These are phyloP conservation scores for Danio kyathit DNA, from an alignment of 2,797 vertebrate species.

Conservation along the genomic window DNA sequence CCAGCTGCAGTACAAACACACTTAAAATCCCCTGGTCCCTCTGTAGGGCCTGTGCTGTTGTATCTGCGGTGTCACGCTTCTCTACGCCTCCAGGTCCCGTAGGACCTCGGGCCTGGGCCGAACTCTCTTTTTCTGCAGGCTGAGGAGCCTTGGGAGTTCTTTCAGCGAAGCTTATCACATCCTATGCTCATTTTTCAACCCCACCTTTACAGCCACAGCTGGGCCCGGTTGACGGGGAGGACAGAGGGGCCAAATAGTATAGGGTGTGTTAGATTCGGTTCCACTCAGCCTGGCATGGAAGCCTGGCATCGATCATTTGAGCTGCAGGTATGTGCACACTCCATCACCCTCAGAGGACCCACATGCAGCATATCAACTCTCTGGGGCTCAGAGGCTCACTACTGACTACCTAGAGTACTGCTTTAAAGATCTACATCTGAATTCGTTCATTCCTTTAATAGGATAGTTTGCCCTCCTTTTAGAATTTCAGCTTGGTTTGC, in stretches of 20 bases:
- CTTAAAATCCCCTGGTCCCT: constrained; percentile 50
- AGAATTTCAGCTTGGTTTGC: neutral
- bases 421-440: constrained; percentile 26
- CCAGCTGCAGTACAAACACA: constrained; percentile 33
- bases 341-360: constrained; percentile 53
- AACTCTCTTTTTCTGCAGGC: constrained; percentile 55
- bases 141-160: constrained; percentile 57
- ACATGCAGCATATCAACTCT: constrained; percentile 29
- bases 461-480: constrained; percentile 14
- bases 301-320: constrained; percentile 62
- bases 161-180: constrained; percentile 54
- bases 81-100: constrained; percentile 43
- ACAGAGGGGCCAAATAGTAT: constrained; percentile 44
- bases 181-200: constrained; percentile 64
- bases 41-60: constrained; percentile 31
- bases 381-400: constrained; percentile 28
- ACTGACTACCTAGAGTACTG: constrained; percentile 18
- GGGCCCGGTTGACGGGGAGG: constrained; percentile 47
- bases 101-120: constrained; percentile 49
- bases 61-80: constrained; percentile 45
- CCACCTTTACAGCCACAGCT: constrained; percentile 59
- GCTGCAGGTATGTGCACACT: constrained; percentile 52
- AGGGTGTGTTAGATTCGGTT: constrained; percentile 55
- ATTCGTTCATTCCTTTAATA: constrained; percentile 17
- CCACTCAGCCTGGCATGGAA: constrained; percentile 54